Evolutionary conservation across 2,888 invertebrate species (phyloP).

Genomic region (Phania funesta): DNA sequence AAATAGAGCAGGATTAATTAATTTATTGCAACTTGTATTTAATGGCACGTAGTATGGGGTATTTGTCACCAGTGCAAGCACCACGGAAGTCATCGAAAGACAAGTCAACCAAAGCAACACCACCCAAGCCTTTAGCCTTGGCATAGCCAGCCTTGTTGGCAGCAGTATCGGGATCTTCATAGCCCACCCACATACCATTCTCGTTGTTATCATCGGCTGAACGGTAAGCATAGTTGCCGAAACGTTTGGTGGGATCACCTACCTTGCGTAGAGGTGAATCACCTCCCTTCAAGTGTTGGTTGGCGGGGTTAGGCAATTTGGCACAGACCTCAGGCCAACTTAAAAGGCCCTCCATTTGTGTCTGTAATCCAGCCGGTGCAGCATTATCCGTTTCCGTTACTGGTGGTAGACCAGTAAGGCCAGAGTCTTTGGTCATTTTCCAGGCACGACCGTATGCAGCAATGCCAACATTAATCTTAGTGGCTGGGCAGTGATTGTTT

Average conservation of each 20-base stretch:
- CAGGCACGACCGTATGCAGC: conserved; percentile 88
- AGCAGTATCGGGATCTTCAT: conserved; percentile 91
- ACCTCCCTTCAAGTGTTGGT: conserved; percentile 83
- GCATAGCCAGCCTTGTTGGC: conserved; percentile 88
- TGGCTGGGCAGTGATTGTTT: conserved; percentile 82
- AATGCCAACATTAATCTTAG: conserved; percentile 85
- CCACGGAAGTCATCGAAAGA: conserved; percentile 91
- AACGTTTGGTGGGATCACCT: conserved; percentile 89
- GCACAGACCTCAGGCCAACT: conserved; percentile 91
- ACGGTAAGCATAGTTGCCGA: conserved; percentile 89
- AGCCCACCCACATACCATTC: conserved; percentile 89
- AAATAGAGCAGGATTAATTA: neutral
- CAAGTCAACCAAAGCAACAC: conserved; percentile 88
- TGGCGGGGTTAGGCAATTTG: conserved; percentile 85
- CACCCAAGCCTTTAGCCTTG: conserved; percentile 88
- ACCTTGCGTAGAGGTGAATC: conserved; percentile 86
- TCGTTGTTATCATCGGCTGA: conserved; percentile 85
- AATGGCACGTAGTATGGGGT: conserved; percentile 88
- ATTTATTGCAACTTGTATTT: conserved; percentile 83
- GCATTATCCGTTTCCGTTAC: conserved; percentile 85
- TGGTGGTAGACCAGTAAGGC: conserved; percentile 89
- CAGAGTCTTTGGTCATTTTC: conserved; percentile 88
- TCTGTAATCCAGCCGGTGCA: conserved; percentile 87
- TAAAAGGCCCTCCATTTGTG: conserved; percentile 85
- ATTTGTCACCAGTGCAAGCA: conserved; percentile 89